These are phyloP conservation scores for Pygoscelis antarcticus DNA, from an alignment of 2,113 vertebrate species.

Conservation along the genomic window DNA sequence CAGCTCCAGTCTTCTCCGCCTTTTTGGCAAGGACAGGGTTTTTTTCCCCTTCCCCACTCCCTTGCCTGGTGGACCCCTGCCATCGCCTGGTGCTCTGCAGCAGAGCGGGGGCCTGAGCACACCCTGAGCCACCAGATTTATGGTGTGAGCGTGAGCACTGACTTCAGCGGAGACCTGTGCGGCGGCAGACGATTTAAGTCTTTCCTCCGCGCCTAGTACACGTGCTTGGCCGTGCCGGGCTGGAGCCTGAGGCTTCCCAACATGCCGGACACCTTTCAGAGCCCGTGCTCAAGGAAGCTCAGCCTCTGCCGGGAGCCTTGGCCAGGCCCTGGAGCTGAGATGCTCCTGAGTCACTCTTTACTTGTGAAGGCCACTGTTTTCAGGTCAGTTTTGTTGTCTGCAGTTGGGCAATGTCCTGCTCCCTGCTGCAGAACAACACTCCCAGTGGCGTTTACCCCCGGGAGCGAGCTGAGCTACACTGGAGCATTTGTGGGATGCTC, in stretches of 20 bases:
- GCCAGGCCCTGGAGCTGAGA: neutral
- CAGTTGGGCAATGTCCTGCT: neutral
- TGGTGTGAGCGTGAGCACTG: neutral
- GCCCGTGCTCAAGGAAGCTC: neutral
- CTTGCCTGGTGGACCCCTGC: neutral
- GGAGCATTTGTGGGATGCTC: neutral
- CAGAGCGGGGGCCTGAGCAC: neutral
- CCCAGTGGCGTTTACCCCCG: accelerated
- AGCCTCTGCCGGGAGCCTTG: neutral
- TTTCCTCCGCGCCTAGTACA: accelerated
- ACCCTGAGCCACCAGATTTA: neutral
- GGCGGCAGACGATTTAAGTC: neutral
- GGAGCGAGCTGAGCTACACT: neutral
- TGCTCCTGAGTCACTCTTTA: neutral
- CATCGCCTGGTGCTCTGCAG: neutral
- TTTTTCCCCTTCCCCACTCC: neutral
- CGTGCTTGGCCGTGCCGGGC: accelerated
- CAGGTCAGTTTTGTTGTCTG: neutral
- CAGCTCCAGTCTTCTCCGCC: neutral
- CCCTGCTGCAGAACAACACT: neutral
- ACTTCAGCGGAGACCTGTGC: neutral
- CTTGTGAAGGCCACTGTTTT: neutral
- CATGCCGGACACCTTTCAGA: neutral
- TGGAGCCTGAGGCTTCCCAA: neutral
- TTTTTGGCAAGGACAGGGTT: neutral